These are phyloP conservation scores for Neodiprion fabricii DNA, from an alignment of 1,140 invertebrate genomes.

Conservation along the genomic window DNA sequence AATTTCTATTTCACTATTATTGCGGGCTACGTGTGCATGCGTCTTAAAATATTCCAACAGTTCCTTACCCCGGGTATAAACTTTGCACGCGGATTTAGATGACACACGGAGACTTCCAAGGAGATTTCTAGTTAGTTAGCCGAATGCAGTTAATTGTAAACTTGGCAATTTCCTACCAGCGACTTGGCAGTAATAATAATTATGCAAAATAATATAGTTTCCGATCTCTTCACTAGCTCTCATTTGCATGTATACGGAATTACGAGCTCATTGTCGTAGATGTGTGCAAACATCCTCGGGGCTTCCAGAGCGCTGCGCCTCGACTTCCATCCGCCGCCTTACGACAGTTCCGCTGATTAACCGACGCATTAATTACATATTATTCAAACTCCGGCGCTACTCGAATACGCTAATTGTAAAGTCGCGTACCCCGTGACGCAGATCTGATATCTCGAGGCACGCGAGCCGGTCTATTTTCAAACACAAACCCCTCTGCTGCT, in stretches of 20 bases:
- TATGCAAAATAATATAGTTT: conserved; percentile 4
- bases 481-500: too few species aligned
- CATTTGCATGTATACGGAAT: background rate
- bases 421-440: background rate
- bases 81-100: too few species aligned
- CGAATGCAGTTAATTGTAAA: background rate
- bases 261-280: background rate
- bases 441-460: conserved; percentile 4
- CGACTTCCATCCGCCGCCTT: background rate
- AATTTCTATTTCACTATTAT: too few species aligned
- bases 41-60: too few species aligned
- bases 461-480: background rate
- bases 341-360: background rate
- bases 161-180: background rate
- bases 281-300: background rate
- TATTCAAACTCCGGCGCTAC: background rate
- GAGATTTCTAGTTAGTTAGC: background rate
- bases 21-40: too few species aligned
- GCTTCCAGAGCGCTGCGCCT: too few species aligned
- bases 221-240: background rate
- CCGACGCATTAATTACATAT: background rate
- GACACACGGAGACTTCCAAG: too few species aligned
- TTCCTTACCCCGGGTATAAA: too few species aligned
- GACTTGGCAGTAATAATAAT: background rate
- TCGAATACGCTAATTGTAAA: background rate